Evolutionary conservation across 2,113 vertebrate genomes (phyloP).

Genomic region (Romanogobio albipinnatus): DNA sequence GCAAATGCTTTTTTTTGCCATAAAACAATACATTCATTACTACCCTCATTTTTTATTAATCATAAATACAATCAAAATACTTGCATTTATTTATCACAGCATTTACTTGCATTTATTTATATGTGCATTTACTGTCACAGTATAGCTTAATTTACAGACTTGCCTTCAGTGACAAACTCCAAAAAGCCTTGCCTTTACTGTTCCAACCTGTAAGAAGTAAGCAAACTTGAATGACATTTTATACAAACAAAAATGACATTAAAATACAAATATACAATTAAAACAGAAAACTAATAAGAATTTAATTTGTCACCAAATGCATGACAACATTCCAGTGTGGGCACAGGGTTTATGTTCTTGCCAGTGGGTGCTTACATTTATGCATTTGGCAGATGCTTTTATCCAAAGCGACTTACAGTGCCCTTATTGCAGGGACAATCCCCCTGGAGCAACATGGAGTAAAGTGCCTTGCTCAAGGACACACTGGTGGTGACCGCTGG

Average conservation of each 20-base stretch:
- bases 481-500: too few species aligned
- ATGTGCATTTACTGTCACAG: background rate
- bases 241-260: background rate
- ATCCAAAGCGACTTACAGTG: too few species aligned
- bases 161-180: background rate
- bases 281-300: background rate
- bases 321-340: background rate
- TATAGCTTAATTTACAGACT: background rate
- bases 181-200: slow-evolving; percentile 5
- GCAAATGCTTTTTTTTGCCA: slow-evolving; percentile 13
- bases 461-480: too few species aligned
- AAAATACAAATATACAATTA: background rate
- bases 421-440: too few species aligned
- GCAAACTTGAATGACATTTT: background rate
- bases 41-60: background rate
- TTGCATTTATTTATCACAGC: too few species aligned
- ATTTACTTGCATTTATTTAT: too few species aligned
- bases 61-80: background rate
- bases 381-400: too few species aligned
- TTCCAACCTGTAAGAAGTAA: background rate
- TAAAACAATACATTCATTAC: background rate
- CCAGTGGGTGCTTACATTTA: too few species aligned
- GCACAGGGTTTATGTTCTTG: background rate
- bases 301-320: background rate
- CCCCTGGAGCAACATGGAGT: too few species aligned